Evolutionary conservation across 2,888 invertebrate species (phyloP).

Genomic region (Cheilosia urbana): DNA sequence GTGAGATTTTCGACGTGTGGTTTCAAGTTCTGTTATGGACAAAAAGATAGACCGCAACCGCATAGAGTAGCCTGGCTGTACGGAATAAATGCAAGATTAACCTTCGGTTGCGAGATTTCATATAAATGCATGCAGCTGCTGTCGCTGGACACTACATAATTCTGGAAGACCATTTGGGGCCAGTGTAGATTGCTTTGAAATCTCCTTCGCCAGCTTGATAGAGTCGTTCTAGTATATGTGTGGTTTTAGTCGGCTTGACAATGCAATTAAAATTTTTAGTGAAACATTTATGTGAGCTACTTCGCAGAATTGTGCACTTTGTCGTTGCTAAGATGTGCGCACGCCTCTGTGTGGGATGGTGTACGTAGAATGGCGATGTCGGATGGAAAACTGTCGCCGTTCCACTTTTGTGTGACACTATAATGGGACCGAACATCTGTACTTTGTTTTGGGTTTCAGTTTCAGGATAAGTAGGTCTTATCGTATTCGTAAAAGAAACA

Average conservation of each 20-base stretch:
- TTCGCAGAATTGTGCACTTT: conserved; percentile 40
- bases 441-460: no score
- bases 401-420: not conserved
- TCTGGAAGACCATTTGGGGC: conserved; percentile 31
- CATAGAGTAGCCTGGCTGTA: conserved; percentile 3
- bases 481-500: no score
- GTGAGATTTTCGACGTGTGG: conserved; percentile 21
- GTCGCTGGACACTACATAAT: conserved; percentile 4
- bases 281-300: conserved; percentile 46
- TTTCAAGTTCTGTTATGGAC: conserved; percentile 35
- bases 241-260: conserved; percentile 52
- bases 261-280: conserved; percentile 62
- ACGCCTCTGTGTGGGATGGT: conserved; percentile 5
- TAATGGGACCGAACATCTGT: not conserved
- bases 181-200: not conserved
- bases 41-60: conserved; percentile 53
- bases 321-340: not conserved
- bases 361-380: not conserved
- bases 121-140: conserved; percentile 34
- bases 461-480: no score
- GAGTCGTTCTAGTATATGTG: not conserved
- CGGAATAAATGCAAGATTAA: conserved; percentile 40
- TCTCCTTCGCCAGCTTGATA: conserved; percentile 21
- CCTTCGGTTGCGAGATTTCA: conserved; percentile 42
- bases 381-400: not conserved